Conservation (phyloP, 2,888 invertebrate genomes). For the Mechanitis mazaeus region DNA sequence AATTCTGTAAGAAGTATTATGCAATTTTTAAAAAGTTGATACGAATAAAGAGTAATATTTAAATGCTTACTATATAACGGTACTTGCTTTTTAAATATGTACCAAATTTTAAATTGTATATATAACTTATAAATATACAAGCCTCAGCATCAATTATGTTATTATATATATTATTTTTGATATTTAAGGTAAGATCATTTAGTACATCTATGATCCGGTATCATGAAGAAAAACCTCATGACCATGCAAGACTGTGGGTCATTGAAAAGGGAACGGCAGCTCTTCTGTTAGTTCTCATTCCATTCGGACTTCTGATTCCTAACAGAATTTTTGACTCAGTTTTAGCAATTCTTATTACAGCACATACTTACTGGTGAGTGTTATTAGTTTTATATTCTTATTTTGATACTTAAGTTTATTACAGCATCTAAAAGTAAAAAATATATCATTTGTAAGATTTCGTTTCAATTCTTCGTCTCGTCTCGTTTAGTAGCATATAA, state of each 20-base stretch:
- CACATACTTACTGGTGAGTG: constrained; percentile 24
- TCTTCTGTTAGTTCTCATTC: constrained; percentile 18
- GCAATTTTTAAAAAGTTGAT: neutral
- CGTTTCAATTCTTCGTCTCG: too few species aligned
- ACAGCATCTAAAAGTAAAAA: too few species aligned
- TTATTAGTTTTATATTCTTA: neutral
- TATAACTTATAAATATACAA: too few species aligned
- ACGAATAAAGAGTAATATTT: neutral
- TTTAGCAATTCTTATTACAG: constrained; percentile 25
- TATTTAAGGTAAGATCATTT: constrained; percentile 15
- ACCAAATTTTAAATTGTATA: neutral
- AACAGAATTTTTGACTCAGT: constrained; percentile 21
- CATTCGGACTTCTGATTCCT: constrained; percentile 23
- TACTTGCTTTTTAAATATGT: neutral
- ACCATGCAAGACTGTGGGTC: constrained; percentile 24
- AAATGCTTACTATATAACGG: neutral
- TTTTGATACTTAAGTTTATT: too few species aligned
- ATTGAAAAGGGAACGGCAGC: constrained; percentile 24
- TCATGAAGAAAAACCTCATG: constrained; percentile 25
- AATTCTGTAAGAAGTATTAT: neutral
- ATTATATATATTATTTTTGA: neutral
- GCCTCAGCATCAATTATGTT: neutral
- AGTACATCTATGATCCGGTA: constrained; percentile 15
- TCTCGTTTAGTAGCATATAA: too few species aligned
- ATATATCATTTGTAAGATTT: too few species aligned